These are phyloP conservation scores for Muscicapa comitata DNA, from an alignment of 2,797 vertebrate species.

Conservation along the genomic window DNA sequence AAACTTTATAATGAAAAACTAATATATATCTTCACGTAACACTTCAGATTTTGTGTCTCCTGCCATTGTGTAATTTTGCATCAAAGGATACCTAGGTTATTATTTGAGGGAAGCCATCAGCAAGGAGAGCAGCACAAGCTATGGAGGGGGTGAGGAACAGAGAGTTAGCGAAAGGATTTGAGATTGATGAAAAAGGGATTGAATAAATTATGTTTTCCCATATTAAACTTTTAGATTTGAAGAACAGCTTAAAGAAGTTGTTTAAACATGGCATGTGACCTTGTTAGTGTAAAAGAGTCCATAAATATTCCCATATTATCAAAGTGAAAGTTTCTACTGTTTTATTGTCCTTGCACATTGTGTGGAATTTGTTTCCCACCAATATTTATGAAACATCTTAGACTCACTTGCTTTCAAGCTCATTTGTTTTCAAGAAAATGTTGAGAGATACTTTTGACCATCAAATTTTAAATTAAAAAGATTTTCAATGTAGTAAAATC, in stretches of 20 bases:
- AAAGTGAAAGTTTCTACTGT: not conserved
- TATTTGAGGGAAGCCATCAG: not conserved
- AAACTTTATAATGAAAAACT: constrained; percentile 25
- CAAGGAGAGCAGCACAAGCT: not conserved
- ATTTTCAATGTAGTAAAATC: not conserved
- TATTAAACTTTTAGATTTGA: not conserved
- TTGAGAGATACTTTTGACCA: not conserved
- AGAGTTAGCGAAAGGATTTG: not conserved
- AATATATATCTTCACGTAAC: not conserved
- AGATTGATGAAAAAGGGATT: not conserved
- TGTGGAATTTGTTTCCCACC: not conserved
- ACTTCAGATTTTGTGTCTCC: not conserved
- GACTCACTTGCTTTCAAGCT: not conserved
- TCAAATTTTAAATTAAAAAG: not conserved
- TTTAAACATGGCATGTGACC: not conserved
- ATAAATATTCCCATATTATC: constrained; percentile 12
- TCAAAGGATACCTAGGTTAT: constrained; percentile 20
- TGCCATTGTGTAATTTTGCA: constrained; percentile 3
- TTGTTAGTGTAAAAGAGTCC: not conserved
- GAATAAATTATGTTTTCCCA: not conserved
- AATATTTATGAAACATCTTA: not conserved
- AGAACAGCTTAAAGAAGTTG: not conserved
- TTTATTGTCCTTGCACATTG: not conserved
- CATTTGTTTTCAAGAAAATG: not conserved
- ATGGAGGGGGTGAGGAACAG: not conserved